A percentile compares a stretch with the other conserved stretches of the same genome.
These are phyloP conservation scores for Cydia splendana DNA, from an alignment of 1,140 invertebrate species.

Conservation along the genomic window DNA sequence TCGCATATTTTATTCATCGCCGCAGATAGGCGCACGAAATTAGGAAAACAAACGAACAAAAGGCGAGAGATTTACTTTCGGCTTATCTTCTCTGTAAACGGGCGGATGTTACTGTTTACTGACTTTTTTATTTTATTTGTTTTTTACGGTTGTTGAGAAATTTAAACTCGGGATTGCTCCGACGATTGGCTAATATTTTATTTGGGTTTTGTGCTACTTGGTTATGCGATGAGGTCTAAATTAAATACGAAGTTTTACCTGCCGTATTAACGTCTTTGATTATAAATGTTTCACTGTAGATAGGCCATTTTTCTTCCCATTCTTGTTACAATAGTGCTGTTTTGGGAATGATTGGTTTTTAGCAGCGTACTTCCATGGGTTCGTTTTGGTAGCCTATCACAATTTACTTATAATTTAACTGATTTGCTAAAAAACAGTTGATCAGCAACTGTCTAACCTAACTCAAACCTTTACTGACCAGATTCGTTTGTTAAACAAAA, in stretches of 20 bases:
- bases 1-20: slow-evolving; percentile 32
- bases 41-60: slow-evolving; percentile 32
- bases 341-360: too few relatives aligned
- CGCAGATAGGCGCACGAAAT: slow-evolving; percentile 27
- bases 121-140: slow-evolving; percentile 31
- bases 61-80: slow-evolving; percentile 31
- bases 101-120: slow-evolving; percentile 29
- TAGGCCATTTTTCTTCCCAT: too few relatives aligned
- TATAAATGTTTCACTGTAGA: too few relatives aligned
- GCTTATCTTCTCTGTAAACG: slow-evolving; percentile 29
- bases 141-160: slow-evolving; percentile 32
- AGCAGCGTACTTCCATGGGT: too few relatives aligned
- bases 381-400: too few relatives aligned
- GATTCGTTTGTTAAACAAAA: too few relatives aligned
- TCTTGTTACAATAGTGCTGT: too few relatives aligned
- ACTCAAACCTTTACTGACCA: too few relatives aligned
- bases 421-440: too few relatives aligned
- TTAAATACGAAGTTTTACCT: not conserved
- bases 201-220: not conserved
- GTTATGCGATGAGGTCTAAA: not conserved
- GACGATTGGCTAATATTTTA: slow-evolving; percentile 26
- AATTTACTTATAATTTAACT: too few relatives aligned
- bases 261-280: too few relatives aligned
- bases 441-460: too few relatives aligned
- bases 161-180: slow-evolving; percentile 27